A percentile compares a stretch with the other conserved stretches of the same genome.
Conservation (phyloP, 2,797 vertebrate genomes). For the Acanthiza pusilla region DNA sequence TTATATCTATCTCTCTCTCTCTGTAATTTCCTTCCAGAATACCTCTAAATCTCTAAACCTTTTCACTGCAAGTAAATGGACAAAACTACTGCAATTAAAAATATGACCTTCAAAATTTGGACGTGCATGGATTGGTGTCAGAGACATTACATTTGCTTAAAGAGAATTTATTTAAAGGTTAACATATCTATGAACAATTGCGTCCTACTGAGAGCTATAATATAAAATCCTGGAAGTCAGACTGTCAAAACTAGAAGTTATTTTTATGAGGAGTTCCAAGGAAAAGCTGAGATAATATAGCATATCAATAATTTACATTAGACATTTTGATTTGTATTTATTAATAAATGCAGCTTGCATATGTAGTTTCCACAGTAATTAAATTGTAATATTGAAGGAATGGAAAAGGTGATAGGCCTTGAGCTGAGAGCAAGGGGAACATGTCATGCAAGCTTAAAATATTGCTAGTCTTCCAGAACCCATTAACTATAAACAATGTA, state of each 20-base stretch:
- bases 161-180: not conserved
- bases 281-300: not conserved
- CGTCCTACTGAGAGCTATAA: not conserved
- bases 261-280: not conserved
- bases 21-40: not conserved
- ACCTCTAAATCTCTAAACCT: not conserved
- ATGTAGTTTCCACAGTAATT: not conserved
- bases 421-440: not conserved
- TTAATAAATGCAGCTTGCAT: not conserved
- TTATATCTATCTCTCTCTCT: not conserved
- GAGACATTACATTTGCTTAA: not conserved
- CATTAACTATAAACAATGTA: not conserved
- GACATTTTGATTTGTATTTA: not conserved
- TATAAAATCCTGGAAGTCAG: not conserved
- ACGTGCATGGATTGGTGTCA: rapidly evolving
- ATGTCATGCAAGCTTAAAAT: not conserved
- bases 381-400: not conserved
- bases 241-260: not conserved
- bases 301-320: not conserved
- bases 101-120: not conserved
- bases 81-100: not conserved
- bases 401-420: not conserved
- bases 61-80: not conserved
- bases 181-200: not conserved
- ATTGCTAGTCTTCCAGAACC: not conserved